These are phyloP conservation scores for Patagioenas fasciata DNA, from an alignment of 2,113 vertebrate genomes.

Conservation along the genomic window DNA sequence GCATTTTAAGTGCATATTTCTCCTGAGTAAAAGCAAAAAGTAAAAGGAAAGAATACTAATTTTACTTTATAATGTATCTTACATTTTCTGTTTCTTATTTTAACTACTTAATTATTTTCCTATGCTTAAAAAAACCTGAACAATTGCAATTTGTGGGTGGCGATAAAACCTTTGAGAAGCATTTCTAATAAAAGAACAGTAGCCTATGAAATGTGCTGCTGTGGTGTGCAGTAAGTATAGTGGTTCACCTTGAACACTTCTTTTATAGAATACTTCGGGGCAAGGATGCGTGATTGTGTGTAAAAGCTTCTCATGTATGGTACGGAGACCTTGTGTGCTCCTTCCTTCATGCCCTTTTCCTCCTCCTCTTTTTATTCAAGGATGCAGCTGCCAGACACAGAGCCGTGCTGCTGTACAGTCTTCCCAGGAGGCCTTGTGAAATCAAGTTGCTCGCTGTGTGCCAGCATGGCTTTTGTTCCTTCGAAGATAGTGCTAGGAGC, in stretches of 20 bases:
- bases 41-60: background rate
- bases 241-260: slow-evolving; percentile 43
- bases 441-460: slow-evolving; percentile 63
- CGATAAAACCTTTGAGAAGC: slow-evolving; percentile 8
- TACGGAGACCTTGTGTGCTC: slow-evolving; percentile 68
- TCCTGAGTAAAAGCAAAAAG: background rate
- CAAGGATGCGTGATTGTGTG: slow-evolving; percentile 70
- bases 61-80: background rate
- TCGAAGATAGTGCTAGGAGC: slow-evolving; percentile 40
- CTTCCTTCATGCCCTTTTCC: slow-evolving; percentile 72
- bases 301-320: slow-evolving; percentile 64
- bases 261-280: slow-evolving; percentile 59
- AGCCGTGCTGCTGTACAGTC: slow-evolving; percentile 54
- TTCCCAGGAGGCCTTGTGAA: slow-evolving; percentile 70
- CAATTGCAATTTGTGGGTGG: background rate
- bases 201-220: slow-evolving; percentile 48
- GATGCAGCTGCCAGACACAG: slow-evolving; percentile 73
- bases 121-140: background rate
- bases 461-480: slow-evolving; percentile 67
- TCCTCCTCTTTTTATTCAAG: slow-evolving; percentile 72
- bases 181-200: slow-evolving; percentile 14
- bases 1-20: background rate
- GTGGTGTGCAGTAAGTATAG: background rate
- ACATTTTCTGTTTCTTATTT: background rate
- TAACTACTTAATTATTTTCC: background rate